These are phyloP conservation scores for Talpa occidentalis DNA, from an alignment of 2,113 vertebrate genomes.

Conservation along the genomic window DNA sequence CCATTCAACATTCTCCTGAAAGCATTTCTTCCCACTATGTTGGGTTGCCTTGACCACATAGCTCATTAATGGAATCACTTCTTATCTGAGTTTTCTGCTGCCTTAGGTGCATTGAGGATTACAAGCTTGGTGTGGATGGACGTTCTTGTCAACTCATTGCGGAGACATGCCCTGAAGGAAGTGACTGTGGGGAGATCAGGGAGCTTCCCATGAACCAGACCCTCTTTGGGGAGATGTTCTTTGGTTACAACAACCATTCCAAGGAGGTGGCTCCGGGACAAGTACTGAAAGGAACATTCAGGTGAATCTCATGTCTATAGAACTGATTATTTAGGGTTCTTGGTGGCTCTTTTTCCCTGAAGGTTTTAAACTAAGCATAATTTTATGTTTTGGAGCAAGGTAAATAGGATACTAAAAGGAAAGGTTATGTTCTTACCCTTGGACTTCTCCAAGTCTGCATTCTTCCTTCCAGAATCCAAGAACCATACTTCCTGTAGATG, in stretches of 20 bases:
- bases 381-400: neutral
- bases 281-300: conserved; percentile 96
- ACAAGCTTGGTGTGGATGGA: conserved; percentile 94
- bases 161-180: conserved; percentile 91
- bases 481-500: neutral
- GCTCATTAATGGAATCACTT: neutral
- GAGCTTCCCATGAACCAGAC: conserved; percentile 98
- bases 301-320: conserved; percentile 83
- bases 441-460: neutral
- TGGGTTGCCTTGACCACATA: neutral
- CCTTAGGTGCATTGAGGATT: conserved; percentile 97
- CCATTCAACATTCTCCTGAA: neutral
- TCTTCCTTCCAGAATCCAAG: neutral
- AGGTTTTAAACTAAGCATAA: neutral
- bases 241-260: conserved; percentile 97
- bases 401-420: neutral
- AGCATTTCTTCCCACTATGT: neutral
- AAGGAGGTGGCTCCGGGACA: conserved; percentile 93
- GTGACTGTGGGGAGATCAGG: conserved; percentile 92
- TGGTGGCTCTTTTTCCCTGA: neutral
- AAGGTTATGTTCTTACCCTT: neutral
- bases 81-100: neutral
- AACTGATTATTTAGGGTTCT: neutral
- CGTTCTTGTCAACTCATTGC: conserved; percentile 95
- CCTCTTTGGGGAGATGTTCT: conserved; percentile 97